A percentile compares a stretch with the other conserved stretches of the same genome.
Conservation (phyloP, 1,140 invertebrate species). For the Camponotus pennsylvanicus region DNA sequence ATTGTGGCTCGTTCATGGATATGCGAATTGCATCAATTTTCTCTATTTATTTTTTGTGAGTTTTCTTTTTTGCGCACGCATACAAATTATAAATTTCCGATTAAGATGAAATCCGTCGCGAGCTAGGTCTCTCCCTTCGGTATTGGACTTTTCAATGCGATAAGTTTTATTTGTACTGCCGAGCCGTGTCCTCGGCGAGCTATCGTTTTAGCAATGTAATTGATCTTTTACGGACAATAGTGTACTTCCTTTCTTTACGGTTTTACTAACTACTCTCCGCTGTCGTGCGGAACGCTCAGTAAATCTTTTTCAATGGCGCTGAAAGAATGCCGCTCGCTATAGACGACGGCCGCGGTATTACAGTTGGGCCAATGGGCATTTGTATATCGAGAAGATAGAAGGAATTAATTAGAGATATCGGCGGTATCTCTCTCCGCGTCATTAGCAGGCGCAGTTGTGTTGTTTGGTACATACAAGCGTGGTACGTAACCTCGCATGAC, state of each 20-base stretch:
- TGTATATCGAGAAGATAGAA: slow-evolving; percentile 81
- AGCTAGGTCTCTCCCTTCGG: not conserved
- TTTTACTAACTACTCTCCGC: slow-evolving; percentile 50
- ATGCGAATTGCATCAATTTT: not conserved
- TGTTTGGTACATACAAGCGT: slow-evolving; percentile 61
- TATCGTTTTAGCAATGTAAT: slow-evolving; percentile 47
- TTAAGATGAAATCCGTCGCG: not conserved
- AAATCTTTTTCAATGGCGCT: slow-evolving; percentile 70
- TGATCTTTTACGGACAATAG: slow-evolving; percentile 59
- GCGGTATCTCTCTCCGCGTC: slow-evolving; percentile 79
- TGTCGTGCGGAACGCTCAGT: slow-evolving; percentile 68
- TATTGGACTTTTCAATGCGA: slow-evolving; percentile 10
- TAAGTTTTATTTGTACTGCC: slow-evolving; percentile 16
- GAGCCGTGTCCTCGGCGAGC: slow-evolving; percentile 38
- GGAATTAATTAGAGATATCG: slow-evolving; percentile 84
- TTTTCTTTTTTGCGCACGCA: not conserved
- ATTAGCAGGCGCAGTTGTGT: slow-evolving; percentile 79
- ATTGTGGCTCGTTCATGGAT: not conserved
- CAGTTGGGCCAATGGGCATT: slow-evolving; percentile 74
- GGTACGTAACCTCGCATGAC: slow-evolving; percentile 70
- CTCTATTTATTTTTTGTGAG: not conserved
- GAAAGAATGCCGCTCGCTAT: slow-evolving; percentile 61
- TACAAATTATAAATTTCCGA: not conserved
- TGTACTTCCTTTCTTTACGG: slow-evolving; percentile 59
- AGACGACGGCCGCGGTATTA: slow-evolving; percentile 62